A percentile compares a stretch with the other conserved stretches of the same genome.
These are phyloP conservation scores for Caranx melampygus DNA, from an alignment of 2,113 vertebrate genomes.

Conservation along the genomic window DNA sequence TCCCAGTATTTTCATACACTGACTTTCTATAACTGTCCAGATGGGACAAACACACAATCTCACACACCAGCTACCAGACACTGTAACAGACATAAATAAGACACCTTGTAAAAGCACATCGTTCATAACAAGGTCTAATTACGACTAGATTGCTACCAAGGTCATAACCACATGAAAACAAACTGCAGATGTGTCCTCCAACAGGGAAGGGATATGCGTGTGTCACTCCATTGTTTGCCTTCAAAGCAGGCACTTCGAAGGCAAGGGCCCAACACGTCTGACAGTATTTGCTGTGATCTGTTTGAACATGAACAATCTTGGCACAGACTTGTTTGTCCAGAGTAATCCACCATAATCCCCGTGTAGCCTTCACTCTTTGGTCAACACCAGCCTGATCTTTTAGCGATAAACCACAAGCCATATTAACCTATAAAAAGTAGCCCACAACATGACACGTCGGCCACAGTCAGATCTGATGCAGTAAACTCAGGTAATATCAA, in stretches of 20 bases:
- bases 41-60: not conserved
- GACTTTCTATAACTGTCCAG: not conserved
- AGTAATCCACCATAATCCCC: conserved; percentile 68
- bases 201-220: conserved; percentile 25
- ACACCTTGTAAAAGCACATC: not conserved
- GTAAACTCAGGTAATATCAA: not conserved
- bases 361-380: conserved; percentile 14
- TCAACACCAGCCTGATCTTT: conserved; percentile 18
- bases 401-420: conserved; percentile 10
- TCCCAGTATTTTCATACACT: not conserved
- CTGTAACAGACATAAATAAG: conserved; percentile 7
- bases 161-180: conserved; percentile 23
- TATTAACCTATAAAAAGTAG: too few relatives aligned
- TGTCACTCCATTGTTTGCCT: conserved; percentile 61
- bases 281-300: conserved; percentile 69
- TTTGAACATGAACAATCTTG: conserved; percentile 81
- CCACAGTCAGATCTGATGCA: not conserved
- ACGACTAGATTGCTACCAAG: conserved; percentile 7
- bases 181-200: conserved; percentile 22
- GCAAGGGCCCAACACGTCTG: conserved; percentile 1
- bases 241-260: conserved; percentile 63
- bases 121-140: not conserved
- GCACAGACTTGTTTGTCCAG: conserved; percentile 73
- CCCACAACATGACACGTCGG: not conserved
- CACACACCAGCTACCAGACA: not conserved